Evolutionary conservation across 2,113 vertebrate genomes (phyloP).

Genomic region (Lycaon pictus): DNA sequence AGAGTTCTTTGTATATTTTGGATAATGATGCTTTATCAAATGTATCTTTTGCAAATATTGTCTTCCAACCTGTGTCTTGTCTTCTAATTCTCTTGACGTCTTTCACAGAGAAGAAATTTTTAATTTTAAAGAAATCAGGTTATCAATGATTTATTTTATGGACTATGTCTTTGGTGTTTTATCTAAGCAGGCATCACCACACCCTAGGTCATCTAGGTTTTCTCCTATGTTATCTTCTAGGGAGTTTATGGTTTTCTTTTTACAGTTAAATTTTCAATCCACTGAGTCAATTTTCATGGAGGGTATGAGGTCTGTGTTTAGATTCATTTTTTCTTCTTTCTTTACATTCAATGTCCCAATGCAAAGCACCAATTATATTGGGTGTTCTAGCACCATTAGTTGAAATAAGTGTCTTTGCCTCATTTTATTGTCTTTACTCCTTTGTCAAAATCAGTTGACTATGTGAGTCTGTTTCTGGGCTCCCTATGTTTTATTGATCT

Average conservation of each 20-base stretch:
- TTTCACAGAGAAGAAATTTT: not conserved
- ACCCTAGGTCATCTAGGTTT: not conserved
- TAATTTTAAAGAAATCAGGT: not conserved
- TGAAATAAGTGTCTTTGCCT: not conserved
- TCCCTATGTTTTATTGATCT: not conserved
- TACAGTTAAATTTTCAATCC: not conserved
- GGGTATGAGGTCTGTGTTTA: not conserved
- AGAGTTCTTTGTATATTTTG: not conserved
- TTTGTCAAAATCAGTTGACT: not conserved
- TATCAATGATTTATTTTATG: not conserved
- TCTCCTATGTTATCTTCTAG: not conserved
- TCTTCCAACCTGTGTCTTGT: not conserved
- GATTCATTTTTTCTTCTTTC: not conserved
- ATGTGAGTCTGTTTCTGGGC: not conserved
- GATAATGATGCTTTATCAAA: not conserved
- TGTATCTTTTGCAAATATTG: not conserved
- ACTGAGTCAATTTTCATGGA: not conserved
- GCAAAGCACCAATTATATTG: too few relatives aligned
- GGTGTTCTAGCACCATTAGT: not conserved
- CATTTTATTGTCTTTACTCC: not conserved
- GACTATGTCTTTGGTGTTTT: not conserved
- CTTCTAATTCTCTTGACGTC: not conserved
- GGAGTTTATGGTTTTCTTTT: not conserved
- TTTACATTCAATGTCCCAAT: not conserved
- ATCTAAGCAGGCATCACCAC: not conserved